These are phyloP conservation scores for Scaptomyza caliginosa DNA, from an alignment of 2,888 invertebrate genomes.

Conservation along the genomic window DNA sequence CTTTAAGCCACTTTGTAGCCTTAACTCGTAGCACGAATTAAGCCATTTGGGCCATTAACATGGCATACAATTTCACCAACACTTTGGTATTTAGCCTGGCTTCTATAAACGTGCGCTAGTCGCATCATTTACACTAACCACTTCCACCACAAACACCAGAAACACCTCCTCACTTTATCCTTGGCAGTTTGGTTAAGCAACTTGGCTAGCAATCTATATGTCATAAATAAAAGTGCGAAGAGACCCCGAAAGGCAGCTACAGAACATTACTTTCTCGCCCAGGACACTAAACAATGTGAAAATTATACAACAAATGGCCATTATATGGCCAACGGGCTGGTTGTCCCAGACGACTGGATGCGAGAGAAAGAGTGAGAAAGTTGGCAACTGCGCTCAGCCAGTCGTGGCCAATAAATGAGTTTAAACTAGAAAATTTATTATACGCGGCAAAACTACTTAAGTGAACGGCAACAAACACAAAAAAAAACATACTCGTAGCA, in stretches of 20 bases:
- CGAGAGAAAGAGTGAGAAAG: not conserved
- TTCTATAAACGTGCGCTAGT: constrained; percentile 15
- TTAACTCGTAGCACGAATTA: constrained; percentile 37
- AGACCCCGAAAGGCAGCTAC: constrained; percentile 20
- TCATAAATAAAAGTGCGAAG: constrained; percentile 62
- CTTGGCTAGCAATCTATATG: constrained; percentile 48
- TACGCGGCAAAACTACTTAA: constrained; percentile 78
- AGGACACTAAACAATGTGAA: constrained; percentile 75
- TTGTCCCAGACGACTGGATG: constrained; percentile 9
- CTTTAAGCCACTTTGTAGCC: constrained; percentile 19
- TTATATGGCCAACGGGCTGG: constrained; percentile 52
- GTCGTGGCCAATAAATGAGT: constrained; percentile 73
- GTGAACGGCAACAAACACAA: constrained; percentile 31
- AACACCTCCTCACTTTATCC: constrained; percentile 12
- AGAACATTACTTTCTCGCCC: constrained; percentile 39
- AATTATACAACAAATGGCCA: constrained; percentile 76
- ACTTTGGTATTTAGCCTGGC: constrained; percentile 35
- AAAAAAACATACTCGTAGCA: too few relatives aligned
- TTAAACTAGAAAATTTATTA: constrained; percentile 79
- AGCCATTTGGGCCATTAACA: constrained; percentile 57
- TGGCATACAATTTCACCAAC: constrained; percentile 51
- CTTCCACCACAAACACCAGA: not conserved
- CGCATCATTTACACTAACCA: constrained; percentile 13
- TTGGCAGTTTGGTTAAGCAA: constrained; percentile 42
- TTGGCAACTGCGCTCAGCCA: constrained; percentile 23